Evolutionary conservation across 1,140 invertebrate species (phyloP).

Genomic region (Papilio glaucus): DNA sequence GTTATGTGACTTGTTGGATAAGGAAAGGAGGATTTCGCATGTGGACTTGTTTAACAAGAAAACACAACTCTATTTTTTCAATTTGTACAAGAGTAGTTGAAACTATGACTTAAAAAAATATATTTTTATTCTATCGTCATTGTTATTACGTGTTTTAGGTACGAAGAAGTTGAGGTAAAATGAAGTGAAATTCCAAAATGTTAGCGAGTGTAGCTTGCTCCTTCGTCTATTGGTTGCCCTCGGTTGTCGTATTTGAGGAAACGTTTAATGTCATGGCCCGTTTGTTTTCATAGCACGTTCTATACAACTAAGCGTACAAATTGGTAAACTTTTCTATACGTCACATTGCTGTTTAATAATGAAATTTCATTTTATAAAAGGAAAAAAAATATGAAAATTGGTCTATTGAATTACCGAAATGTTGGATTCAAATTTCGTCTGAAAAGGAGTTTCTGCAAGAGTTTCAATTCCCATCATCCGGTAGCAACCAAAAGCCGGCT

Average conservation of each 20-base stretch:
- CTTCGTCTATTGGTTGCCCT: conserved; percentile 18
- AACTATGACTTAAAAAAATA: no score
- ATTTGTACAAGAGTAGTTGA: no score
- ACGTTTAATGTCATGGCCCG: conserved; percentile 70
- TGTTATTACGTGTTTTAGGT: not conserved
- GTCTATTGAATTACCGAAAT: no score
- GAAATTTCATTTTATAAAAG: not conserved
- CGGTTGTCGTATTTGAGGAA: conserved; percentile 31
- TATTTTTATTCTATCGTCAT: no score
- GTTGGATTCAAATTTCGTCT: no score
- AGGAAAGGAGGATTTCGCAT: no score
- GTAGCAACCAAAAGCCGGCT: no score
- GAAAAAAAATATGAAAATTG: not conserved
- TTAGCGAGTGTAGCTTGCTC: not conserved
- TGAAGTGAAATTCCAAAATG: conserved; percentile 10
- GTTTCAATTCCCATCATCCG: no score
- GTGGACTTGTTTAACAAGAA: no score
- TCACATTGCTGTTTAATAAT: not conserved
- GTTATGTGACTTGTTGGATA: no score
- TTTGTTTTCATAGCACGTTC: conserved; percentile 44
- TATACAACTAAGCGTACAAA: not conserved
- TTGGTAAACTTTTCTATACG: not conserved
- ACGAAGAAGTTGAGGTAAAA: not conserved
- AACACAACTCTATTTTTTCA: no score
- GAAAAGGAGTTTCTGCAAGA: no score